Evolutionary conservation across 2,113 vertebrate genomes (phyloP).

Genomic region (Prionailurus viverrinus): DNA sequence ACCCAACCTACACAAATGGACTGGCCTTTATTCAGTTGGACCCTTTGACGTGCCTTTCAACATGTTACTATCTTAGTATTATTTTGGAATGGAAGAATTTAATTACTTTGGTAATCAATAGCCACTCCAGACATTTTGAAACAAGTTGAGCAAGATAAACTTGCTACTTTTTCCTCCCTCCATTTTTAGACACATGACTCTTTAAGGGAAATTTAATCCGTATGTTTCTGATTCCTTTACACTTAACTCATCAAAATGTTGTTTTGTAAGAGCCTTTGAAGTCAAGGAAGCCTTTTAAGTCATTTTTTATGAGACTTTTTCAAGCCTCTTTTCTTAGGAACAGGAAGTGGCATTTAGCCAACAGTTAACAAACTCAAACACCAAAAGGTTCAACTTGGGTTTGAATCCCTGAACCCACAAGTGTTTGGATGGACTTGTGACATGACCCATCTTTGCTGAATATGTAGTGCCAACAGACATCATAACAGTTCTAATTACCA

Average conservation of each 20-base stretch:
- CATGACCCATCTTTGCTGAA: constrained; percentile 70
- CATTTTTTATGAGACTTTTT: constrained; percentile 85
- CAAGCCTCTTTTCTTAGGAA: constrained; percentile 82
- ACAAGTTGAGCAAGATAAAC: constrained; percentile 65
- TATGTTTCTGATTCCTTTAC: constrained; percentile 86
- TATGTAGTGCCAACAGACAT: constrained; percentile 60
- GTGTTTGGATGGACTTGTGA: constrained; percentile 74
- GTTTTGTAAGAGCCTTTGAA: constrained; percentile 85
- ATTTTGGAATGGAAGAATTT: background rate
- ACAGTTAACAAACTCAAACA: constrained; percentile 82
- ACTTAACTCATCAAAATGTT: constrained; percentile 86
- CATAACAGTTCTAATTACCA: constrained; percentile 57
- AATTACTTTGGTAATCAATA: constrained; percentile 48
- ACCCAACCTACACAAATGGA: background rate
- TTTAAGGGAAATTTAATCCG: constrained; percentile 84
- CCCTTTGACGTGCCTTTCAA: background rate
- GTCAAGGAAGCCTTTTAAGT: constrained; percentile 85
- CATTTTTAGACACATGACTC: constrained; percentile 79
- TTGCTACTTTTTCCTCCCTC: constrained; percentile 69
- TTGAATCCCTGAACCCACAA: constrained; percentile 77
- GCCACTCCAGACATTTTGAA: constrained; percentile 35
- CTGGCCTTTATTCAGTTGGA: background rate
- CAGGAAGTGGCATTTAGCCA: constrained; percentile 85
- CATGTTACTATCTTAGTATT: background rate
- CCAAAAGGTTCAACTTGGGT: constrained; percentile 80